These are phyloP conservation scores for Andrena marginata DNA, from an alignment of 2,888 invertebrate genomes.

Conservation along the genomic window DNA sequence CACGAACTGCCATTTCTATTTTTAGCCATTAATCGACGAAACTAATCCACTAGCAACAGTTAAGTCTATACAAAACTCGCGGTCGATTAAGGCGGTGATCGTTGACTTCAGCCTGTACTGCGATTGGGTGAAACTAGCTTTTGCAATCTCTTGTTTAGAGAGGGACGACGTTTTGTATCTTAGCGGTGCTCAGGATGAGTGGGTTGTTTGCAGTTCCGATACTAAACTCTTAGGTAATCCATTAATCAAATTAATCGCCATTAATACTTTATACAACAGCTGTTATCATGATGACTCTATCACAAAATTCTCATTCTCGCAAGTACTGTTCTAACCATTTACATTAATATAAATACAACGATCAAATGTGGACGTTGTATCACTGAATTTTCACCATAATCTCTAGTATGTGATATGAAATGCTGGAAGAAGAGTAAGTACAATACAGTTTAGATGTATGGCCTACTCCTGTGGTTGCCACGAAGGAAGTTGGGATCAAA, in stretches of 20 bases:
- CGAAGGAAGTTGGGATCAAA: no score
- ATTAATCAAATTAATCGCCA: no score
- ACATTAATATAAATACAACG: no score
- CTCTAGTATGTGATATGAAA: no score
- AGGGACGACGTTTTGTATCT: conserved; percentile 86
- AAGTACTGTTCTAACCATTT: no score
- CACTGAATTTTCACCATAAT: no score
- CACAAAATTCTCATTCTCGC: no score
- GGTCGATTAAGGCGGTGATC: conserved; percentile 86
- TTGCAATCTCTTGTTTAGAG: conserved; percentile 85
- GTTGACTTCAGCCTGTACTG: conserved; percentile 86
- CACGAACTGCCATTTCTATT: background rate
- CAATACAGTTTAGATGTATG: no score
- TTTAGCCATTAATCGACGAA: conserved; percentile 18
- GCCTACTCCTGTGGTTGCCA: no score
- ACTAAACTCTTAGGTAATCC: conserved; percentile 52
- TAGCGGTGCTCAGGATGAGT: conserved; percentile 82
- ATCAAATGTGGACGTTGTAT: no score
- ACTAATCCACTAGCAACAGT: conserved; percentile 32
- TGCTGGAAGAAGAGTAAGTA: no score
- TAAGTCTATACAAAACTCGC: conserved; percentile 45
- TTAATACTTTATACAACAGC: background rate
- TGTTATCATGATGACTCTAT: background rate
- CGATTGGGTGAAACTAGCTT: conserved; percentile 86
- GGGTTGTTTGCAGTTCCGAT: background rate